Evolutionary conservation across 2,113 vertebrate genomes (phyloP).

Genomic region (Percina caprodes): DNA sequence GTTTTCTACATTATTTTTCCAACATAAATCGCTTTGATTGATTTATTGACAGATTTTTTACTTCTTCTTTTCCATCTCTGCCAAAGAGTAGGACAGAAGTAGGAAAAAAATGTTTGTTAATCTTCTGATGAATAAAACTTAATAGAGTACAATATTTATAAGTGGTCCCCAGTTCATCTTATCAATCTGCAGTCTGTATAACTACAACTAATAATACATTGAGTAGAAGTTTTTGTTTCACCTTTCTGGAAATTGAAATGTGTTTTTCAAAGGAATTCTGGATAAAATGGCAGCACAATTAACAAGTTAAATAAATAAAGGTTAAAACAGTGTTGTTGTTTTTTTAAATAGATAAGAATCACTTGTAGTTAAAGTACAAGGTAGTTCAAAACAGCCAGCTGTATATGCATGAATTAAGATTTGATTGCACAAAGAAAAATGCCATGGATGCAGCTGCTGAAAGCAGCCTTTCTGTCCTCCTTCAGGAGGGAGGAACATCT

Average conservation of each 20-base stretch:
- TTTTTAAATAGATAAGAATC: background rate
- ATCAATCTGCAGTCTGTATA: background rate
- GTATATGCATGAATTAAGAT: background rate
- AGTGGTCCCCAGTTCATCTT: constrained; percentile 6
- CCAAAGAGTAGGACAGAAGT: background rate
- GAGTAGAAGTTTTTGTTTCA: background rate
- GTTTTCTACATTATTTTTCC: no score
- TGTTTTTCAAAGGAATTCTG: constrained; percentile 14
- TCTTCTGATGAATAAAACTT: background rate
- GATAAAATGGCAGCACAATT: constrained; percentile 2
- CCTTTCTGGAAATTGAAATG: constrained; percentile 21
- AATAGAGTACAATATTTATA: background rate
- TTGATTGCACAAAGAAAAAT: background rate
- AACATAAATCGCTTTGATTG: background rate
- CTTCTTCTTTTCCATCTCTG: background rate
- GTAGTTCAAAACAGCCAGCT: background rate
- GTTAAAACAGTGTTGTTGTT: background rate
- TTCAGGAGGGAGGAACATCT: constrained; percentile 37
- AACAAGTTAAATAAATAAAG: background rate
- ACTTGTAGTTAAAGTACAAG: background rate
- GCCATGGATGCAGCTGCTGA: constrained; percentile 18
- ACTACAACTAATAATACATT: background rate
- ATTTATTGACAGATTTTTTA: background rate
- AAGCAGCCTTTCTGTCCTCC: constrained; percentile 28
- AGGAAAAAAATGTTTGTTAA: background rate